phyloP scores from a whole-genome alignment of 2,113 vertebrate genomes.

The Calidris pugnax region DNA sequence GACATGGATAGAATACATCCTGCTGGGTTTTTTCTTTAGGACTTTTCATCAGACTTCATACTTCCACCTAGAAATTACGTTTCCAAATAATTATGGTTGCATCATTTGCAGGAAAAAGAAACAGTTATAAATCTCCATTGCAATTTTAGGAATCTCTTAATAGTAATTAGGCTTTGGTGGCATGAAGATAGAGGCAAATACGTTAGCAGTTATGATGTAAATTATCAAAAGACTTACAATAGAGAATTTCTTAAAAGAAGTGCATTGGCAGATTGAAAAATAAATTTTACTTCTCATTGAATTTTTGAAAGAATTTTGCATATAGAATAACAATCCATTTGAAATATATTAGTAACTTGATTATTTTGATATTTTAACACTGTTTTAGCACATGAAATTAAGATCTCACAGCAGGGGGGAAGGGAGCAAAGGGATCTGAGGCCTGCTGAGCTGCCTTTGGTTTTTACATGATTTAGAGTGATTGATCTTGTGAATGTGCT shows the following conservation, averaged over 20 bases:
- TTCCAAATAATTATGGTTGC: neutral
- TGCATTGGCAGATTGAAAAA: neutral
- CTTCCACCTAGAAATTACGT: neutral
- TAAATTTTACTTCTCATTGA: neutral
- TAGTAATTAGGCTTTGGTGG: neutral
- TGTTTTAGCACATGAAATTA: neutral
- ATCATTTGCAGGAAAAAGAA: neutral
- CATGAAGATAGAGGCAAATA: neutral
- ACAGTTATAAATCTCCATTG: neutral
- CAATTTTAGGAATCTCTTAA: neutral
- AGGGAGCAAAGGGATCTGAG: accelerated
- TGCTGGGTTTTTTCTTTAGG: neutral
- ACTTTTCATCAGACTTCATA: neutral
- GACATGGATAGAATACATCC: neutral
- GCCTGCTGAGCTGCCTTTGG: neutral
- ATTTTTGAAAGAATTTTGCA: neutral
- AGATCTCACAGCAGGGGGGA: neutral
- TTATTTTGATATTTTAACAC: neutral
- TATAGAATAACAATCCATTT: neutral
- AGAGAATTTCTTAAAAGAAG: neutral
- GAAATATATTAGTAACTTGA: neutral
- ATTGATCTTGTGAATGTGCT: neutral
- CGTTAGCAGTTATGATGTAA: accelerated
- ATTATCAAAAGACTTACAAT: neutral
- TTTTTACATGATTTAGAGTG: neutral